These are phyloP conservation scores for Apamea crenata DNA, from an alignment of 2,888 invertebrate genomes.

Conservation along the genomic window DNA sequence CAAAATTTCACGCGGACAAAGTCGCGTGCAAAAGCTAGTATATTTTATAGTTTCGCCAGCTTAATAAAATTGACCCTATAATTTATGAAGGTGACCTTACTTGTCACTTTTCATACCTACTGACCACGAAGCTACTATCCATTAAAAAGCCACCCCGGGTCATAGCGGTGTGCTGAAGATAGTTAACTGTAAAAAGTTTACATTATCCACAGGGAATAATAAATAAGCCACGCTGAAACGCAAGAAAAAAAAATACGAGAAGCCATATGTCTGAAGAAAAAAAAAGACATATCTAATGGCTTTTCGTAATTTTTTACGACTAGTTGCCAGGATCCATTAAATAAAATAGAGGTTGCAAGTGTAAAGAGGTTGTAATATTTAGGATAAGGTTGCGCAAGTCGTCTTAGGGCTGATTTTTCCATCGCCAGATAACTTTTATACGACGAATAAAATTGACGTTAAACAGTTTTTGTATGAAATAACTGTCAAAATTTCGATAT, in stretches of 20 bases:
- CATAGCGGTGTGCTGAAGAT: background rate
- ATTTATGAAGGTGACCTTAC: too few species aligned
- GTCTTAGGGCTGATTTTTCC: background rate
- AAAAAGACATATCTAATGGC: background rate
- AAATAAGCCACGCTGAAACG: background rate
- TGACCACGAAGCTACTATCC: too few species aligned
- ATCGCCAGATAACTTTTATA: too few species aligned
- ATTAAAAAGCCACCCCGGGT: background rate
- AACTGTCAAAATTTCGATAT: too few species aligned
- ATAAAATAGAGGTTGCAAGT: background rate
- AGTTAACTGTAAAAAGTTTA: background rate
- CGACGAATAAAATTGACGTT: too few species aligned
- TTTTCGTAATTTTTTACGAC: background rate
- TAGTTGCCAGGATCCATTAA: background rate
- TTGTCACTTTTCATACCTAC: too few species aligned
- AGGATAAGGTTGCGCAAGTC: background rate
- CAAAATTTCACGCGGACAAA: too few species aligned
- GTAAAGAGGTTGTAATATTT: background rate
- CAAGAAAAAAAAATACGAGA: background rate
- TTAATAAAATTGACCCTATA: too few species aligned
- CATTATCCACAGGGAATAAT: background rate
- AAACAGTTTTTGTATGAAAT: too few species aligned
- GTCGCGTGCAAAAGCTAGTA: too few species aligned
- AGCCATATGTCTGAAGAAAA: background rate
- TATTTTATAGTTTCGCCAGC: background rate